phyloP scores from a whole-genome alignment of 1,140 invertebrate genomes.

The Chionoecetes opilio region DNA sequence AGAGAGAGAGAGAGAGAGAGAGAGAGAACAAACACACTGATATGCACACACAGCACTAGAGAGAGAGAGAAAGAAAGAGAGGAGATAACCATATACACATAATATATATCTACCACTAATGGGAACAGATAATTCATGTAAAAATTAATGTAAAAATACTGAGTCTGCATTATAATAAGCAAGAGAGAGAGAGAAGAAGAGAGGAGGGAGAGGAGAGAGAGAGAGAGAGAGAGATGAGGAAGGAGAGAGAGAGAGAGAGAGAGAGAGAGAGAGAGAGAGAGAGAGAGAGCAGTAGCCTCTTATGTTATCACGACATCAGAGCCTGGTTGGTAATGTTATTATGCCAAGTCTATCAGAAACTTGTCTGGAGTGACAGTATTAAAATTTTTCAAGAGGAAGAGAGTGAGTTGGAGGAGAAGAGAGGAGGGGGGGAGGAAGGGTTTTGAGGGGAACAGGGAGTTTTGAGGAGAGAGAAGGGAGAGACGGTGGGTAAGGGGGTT shows the following conservation, averaged over 20 bases:
- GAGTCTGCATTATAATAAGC: too few relatives aligned
- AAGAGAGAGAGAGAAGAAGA: too few relatives aligned
- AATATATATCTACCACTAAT: too few relatives aligned
- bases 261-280: constrained; percentile 40
- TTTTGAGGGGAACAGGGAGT: background rate
- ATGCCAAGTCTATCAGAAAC: constrained; percentile 16
- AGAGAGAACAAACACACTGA: background rate
- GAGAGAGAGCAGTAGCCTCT: constrained; percentile 22
- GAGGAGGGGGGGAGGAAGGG: background rate
- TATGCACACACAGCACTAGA: too few relatives aligned
- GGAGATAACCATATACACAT: too few relatives aligned
- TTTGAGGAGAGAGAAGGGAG: background rate
- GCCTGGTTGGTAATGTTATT: background rate
- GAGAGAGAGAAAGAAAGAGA: too few relatives aligned
- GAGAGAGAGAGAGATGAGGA: constrained; percentile 33
- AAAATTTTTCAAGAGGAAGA: constrained; percentile 9
- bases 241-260: constrained; percentile 38
- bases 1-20: constrained; percentile 42
- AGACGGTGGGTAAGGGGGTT: background rate
- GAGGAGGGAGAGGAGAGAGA: too few relatives aligned
- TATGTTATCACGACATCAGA: background rate
- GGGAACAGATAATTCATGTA: too few relatives aligned
- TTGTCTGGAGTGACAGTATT: background rate
- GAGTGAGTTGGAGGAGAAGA: constrained; percentile 15
- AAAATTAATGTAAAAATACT: too few relatives aligned